Conservation (phyloP, 1,140 invertebrate species). For the Ooceraea biroi region DNA sequence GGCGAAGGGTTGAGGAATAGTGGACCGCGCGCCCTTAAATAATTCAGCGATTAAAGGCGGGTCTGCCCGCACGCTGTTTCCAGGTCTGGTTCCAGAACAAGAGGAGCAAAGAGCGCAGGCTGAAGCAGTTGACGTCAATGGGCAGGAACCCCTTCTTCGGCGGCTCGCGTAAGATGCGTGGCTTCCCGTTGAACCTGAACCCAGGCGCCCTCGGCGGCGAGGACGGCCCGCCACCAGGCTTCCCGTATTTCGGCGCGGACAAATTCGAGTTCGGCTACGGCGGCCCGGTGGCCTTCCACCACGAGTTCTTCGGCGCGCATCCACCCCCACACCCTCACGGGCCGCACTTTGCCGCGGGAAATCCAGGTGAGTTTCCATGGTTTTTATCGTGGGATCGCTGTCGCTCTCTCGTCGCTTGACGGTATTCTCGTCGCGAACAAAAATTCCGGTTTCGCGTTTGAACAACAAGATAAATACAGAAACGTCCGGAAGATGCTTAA, state of each 20-base stretch:
- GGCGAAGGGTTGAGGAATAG: background rate
- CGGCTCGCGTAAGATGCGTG: slow-evolving; percentile 95
- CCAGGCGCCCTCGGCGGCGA: slow-evolving; percentile 91
- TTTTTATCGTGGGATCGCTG: background rate
- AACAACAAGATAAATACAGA: no score
- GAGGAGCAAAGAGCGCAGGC: slow-evolving; percentile 97
- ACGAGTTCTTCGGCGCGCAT: slow-evolving; percentile 94
- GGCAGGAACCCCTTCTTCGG: slow-evolving; percentile 96
- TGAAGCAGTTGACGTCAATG: slow-evolving; percentile 97
- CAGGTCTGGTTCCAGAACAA: slow-evolving; percentile 99
- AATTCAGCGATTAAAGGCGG: slow-evolving; percentile 59
- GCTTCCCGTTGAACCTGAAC: slow-evolving; percentile 95
- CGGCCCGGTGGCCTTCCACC: slow-evolving; percentile 93
- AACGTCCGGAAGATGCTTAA: no score
- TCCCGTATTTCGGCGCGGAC: slow-evolving; percentile 94
- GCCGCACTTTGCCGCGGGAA: slow-evolving; percentile 91
- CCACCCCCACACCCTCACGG: slow-evolving; percentile 90
- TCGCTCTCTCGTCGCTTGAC: background rate
- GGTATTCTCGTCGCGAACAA: background rate
- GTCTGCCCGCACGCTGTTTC: slow-evolving; percentile 2
- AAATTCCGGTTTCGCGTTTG: no score
- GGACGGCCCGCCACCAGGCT: slow-evolving; percentile 92
- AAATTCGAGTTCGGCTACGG: slow-evolving; percentile 97
- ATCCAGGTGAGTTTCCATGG: slow-evolving; percentile 81
- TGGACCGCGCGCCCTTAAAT: slow-evolving; percentile 13